A percentile compares a stretch with the other conserved stretches of the same genome.
phyloP scores from a whole-genome alignment of 2,113 vertebrate species.

The Actinemys pallida region DNA sequence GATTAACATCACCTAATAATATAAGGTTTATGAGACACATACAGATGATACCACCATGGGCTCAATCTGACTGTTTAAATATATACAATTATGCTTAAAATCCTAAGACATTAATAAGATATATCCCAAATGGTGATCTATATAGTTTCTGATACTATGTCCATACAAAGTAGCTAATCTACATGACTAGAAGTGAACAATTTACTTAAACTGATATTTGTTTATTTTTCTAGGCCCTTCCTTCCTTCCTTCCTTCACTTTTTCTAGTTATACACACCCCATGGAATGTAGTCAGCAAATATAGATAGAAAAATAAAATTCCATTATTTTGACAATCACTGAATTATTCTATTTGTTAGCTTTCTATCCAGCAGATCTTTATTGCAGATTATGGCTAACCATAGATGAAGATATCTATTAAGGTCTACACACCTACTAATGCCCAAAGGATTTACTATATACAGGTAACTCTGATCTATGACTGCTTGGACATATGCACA shows the following conservation, averaged over 20 bases:
- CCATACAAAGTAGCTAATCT: not conserved
- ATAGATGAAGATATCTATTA: too few relatives aligned
- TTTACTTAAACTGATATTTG: not conserved
- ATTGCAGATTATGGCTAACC: too few relatives aligned
- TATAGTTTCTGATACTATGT: not conserved
- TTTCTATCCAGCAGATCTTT: too few relatives aligned
- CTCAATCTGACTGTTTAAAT: not conserved
- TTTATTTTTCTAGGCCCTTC: not conserved
- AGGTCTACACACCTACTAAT: too few relatives aligned
- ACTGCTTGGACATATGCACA: too few relatives aligned
- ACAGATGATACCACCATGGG: not conserved
- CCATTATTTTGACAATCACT: not conserved
- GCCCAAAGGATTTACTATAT: too few relatives aligned
- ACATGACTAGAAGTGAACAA: not conserved
- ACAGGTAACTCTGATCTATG: too few relatives aligned
- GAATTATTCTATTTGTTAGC: too few relatives aligned
- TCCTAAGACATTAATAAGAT: not conserved
- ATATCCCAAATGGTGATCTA: not conserved
- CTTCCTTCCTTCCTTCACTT: not conserved
- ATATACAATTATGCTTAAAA: not conserved
- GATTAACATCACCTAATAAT: not conserved
- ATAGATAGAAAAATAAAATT: not conserved
- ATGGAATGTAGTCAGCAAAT: not conserved
- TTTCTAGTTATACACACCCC: not conserved
- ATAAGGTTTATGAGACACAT: not conserved